Evolutionary conservation across 2,113 vertebrate species (phyloP).

Genomic region (Pleuronectes platessa): DNA sequence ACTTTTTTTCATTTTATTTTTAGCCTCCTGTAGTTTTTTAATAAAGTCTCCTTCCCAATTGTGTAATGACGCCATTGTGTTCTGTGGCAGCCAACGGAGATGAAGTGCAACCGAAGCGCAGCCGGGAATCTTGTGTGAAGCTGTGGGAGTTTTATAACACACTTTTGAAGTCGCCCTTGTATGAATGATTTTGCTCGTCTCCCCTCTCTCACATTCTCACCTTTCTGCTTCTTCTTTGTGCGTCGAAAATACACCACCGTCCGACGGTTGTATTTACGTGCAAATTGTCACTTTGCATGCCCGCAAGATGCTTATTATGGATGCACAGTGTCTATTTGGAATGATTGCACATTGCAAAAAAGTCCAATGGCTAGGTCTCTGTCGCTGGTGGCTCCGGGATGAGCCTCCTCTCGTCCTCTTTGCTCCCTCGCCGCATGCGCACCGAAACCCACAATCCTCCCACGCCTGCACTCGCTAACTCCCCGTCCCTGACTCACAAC

Average conservation of each 20-base stretch:
- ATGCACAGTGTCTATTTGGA: conserved; percentile 78
- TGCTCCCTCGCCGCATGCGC: conserved; percentile 29
- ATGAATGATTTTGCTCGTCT: conserved; percentile 24
- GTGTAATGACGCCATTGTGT: conserved; percentile 56
- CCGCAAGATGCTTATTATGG: conserved; percentile 79
- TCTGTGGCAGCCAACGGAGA: conserved; percentile 27
- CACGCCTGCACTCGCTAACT: conserved; percentile 70
- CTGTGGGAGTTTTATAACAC: conserved; percentile 16
- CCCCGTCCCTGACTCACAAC: conserved; percentile 59
- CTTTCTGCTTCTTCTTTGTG: conserved; percentile 27
- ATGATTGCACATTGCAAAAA: conserved; percentile 76
- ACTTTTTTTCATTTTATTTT: conserved; percentile 20
- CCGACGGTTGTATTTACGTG: conserved; percentile 72
- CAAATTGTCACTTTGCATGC: conserved; percentile 75
- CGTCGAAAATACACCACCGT: conserved; percentile 69
- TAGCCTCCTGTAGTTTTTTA: conserved; percentile 52
- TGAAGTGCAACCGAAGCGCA: conserved; percentile 26
- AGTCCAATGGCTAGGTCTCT: conserved; percentile 69
- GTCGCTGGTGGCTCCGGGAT: conserved; percentile 70
- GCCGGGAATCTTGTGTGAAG: conserved; percentile 22
- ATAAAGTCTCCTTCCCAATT: conserved; percentile 47
- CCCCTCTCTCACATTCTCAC: conserved; percentile 7
- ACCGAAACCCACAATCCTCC: conserved; percentile 77
- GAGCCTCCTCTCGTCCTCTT: conserved; percentile 46
- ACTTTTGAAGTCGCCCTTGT: neutral